A percentile compares a stretch with the other conserved stretches of the same genome.
phyloP scores from a whole-genome alignment of 2,113 vertebrate genomes.

The Calyptommatus sinebrachiatus region DNA sequence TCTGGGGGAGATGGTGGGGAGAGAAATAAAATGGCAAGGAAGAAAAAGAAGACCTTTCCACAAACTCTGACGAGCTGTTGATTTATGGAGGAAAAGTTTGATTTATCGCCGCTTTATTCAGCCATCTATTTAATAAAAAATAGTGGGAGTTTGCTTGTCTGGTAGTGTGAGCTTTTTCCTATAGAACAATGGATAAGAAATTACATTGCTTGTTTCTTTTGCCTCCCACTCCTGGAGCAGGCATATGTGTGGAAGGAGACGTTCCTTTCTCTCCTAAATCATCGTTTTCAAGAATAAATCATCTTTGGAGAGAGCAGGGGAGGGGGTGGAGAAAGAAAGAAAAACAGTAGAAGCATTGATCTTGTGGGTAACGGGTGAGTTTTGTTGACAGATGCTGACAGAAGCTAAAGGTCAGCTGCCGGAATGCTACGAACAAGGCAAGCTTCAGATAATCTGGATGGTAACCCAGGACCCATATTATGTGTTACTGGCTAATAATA shows the following conservation, averaged over 20 bases:
- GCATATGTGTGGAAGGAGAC: background rate
- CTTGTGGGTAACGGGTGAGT: background rate
- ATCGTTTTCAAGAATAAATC: background rate
- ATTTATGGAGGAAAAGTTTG: background rate
- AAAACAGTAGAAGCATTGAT: background rate
- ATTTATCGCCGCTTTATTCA: conserved; percentile 13
- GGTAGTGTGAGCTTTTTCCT: background rate
- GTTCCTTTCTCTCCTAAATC: background rate
- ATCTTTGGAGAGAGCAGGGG: background rate
- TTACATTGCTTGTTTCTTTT: background rate
- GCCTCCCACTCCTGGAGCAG: background rate
- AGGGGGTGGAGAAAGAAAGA: background rate
- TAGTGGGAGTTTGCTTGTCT: no score
- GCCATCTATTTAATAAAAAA: background rate
- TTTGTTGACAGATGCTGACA: background rate
- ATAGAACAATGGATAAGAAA: background rate
- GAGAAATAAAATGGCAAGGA: background rate
- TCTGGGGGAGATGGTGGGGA: background rate
- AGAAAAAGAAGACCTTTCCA: background rate
- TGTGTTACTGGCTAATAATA: no score
- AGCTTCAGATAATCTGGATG: no score
- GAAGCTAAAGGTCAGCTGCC: no score
- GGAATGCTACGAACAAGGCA: no score
- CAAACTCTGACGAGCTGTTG: background rate
- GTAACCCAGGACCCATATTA: no score